These are phyloP conservation scores for Caenorhabditis drosophilae DNA, from an alignment of 2,888 invertebrate genomes.

Conservation along the genomic window DNA sequence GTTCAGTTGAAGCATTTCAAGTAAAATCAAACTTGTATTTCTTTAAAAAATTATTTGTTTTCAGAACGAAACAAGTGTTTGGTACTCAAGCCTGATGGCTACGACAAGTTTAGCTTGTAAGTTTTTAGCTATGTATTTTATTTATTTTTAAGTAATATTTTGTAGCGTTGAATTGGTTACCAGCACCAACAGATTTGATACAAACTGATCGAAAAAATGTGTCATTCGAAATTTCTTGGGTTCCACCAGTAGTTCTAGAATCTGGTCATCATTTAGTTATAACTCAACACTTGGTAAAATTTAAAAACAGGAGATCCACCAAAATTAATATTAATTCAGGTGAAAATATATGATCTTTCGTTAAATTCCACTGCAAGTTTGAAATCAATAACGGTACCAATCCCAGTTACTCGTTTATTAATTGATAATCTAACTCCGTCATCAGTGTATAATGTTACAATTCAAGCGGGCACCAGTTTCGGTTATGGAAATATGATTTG, in stretches of 20 bases:
- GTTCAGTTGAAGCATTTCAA: constrained; percentile 51
- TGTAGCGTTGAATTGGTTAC: constrained; percentile 54
- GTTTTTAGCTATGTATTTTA: background rate
- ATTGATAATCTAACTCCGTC: constrained; percentile 42
- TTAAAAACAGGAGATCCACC: too few relatives aligned
- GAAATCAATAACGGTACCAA: constrained; percentile 40
- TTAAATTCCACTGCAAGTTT: constrained; percentile 31
- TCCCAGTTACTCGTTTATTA: constrained; percentile 43
- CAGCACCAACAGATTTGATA: constrained; percentile 50
- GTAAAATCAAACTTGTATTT: constrained; percentile 7
- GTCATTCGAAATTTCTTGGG: constrained; percentile 51
- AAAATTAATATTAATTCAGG: constrained; percentile 13
- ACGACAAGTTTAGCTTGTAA: constrained; percentile 54
- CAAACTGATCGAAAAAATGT: constrained; percentile 44
- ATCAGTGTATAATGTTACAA: constrained; percentile 53
- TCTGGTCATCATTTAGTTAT: constrained; percentile 47
- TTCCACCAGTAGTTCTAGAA: constrained; percentile 44
- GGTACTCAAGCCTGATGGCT: constrained; percentile 53
- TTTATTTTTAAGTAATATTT: background rate
- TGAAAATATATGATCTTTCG: constrained; percentile 50
- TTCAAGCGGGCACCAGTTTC: constrained; percentile 57
- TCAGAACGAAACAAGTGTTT: constrained; percentile 42
- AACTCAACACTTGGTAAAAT: constrained; percentile 52
- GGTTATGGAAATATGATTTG: constrained; percentile 56
- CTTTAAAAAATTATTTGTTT: constrained; percentile 1